These are phyloP conservation scores for Drosophila atripex DNA, from an alignment of 2,888 invertebrate species.

Conservation along the genomic window DNA sequence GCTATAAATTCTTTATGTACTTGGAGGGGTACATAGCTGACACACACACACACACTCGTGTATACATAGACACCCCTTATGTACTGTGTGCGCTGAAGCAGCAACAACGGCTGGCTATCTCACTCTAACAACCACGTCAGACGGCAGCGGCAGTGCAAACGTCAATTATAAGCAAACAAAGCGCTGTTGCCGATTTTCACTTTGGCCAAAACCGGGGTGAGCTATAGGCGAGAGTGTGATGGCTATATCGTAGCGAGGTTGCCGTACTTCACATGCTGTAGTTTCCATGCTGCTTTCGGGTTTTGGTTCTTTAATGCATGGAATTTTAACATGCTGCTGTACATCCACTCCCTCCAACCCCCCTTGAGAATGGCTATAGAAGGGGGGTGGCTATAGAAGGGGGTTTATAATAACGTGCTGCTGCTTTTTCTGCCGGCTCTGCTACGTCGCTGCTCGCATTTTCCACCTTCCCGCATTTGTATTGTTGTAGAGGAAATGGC, in stretches of 20 bases:
- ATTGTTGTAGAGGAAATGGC: conserved; percentile 63
- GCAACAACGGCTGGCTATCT: conserved; percentile 69
- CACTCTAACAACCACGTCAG: conserved; percentile 71
- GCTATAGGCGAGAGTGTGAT: conserved; percentile 10
- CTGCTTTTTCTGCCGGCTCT: conserved; percentile 28
- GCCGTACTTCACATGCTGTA: conserved; percentile 70
- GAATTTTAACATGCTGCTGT: conserved; percentile 72
- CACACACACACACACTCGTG: conserved; percentile 17
- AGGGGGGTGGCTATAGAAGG: too few species aligned
- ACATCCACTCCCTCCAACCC: too few species aligned
- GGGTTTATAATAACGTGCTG: conserved; percentile 74
- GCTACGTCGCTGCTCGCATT: conserved; percentile 65
- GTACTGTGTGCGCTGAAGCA: conserved; percentile 70
- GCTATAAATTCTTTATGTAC: conserved; percentile 76
- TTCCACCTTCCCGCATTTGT: conserved; percentile 62
- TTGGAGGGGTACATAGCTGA: conserved; percentile 57
- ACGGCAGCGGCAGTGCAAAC: conserved; percentile 73
- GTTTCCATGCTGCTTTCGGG: conserved; percentile 66
- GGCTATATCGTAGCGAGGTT: conserved; percentile 52
- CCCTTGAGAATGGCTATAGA: too few species aligned
- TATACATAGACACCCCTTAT: conserved; percentile 6
- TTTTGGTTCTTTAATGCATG: conserved; percentile 60
- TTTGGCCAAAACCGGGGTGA: conserved; percentile 8
- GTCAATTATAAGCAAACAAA: conserved; percentile 76
- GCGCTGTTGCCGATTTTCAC: conserved; percentile 67